Conservation (phyloP, 1,140 invertebrate genomes). For the Platorchestia sp. region DNA sequence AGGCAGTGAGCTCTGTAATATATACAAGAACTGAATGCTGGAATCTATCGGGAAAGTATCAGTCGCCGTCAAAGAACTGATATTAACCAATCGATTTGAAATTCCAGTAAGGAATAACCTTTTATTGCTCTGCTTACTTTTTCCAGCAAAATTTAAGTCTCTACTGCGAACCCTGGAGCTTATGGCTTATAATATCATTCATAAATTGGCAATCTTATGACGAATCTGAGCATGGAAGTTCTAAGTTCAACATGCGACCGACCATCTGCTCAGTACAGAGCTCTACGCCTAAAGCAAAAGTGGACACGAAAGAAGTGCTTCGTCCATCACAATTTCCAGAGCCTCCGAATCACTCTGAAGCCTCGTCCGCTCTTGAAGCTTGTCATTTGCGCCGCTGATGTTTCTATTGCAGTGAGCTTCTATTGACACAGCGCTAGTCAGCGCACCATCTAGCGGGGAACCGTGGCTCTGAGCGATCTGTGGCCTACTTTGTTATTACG, state of each 20-base stretch:
- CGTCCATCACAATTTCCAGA: constrained; percentile 10
- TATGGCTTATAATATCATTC: constrained; percentile 2
- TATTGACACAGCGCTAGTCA: constrained; percentile 17
- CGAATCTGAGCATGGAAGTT: background rate
- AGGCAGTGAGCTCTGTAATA: too few relatives aligned
- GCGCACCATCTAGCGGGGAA: background rate
- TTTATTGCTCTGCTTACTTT: background rate
- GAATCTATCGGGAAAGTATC: background rate
- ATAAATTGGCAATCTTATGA: background rate
- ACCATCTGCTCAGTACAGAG: background rate
- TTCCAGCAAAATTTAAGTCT: background rate
- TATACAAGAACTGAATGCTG: too few relatives aligned
- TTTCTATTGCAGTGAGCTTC: constrained; percentile 35
- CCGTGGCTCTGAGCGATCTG: background rate
- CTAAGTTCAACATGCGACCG: background rate
- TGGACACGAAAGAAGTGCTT: background rate
- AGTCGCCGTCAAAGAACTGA: background rate
- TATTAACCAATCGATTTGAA: background rate
- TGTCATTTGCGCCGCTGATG: constrained; percentile 42
- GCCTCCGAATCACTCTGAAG: constrained; percentile 26
- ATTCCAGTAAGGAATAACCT: background rate
- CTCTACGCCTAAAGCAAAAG: background rate
- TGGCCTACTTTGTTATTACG: constrained; percentile 31
- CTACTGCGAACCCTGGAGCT: background rate
- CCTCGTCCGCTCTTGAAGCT: background rate